Base-by-base conservation (phyloP, 2,113 vertebrate species). In the Dunckerocampus dactyliophorus region DNA sequence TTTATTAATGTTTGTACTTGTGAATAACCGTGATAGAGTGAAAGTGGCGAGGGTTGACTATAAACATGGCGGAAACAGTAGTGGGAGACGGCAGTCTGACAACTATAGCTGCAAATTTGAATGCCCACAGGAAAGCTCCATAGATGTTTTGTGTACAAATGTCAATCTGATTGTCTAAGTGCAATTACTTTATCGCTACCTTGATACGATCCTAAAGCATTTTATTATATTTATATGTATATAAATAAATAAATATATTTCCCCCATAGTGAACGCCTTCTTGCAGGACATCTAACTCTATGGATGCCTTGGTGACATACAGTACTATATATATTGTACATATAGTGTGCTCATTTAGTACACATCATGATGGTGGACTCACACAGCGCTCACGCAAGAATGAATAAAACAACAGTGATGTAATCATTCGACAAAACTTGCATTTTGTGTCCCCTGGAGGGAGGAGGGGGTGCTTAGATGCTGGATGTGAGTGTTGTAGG, bases 301-400 rank as follows among this genome's bases (percentile, higher is more conserved):
- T 39, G 48, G 47, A 52, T 47, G 15, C 47, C 54, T 39, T 61
- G 67, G 45, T 65, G 51, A 72, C 59, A 59, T 34, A 34, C 31
- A 4, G 31, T 34, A 34, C 6, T 4, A 2, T 39, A 39, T 11
- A 39, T 11, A 39, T 3, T 39, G 37, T 12, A 39, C 46, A 57
- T 55, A n/a, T 43, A 45, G 31, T 59, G 6, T 74, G 68, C 21
- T 75, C 59, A 59, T 56, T 76, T 70, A 66, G 39, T 45, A 31
- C 61, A 15, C 20, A 49, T 56, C 55, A 68, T 75, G 43, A 72
- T 58, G 43, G 48, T 54, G 17, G 11, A 58, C 20, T 50, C 68
- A 51, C 69, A 66, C 46, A 50, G 21, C 31, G 37, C 46, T 76
- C 59, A 71, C 21, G 62, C 65, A 63, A 69, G 63, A 63, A 65